phyloP scores from a whole-genome alignment of 2,888 invertebrate species.

The Acanthoscelides obtectus region DNA sequence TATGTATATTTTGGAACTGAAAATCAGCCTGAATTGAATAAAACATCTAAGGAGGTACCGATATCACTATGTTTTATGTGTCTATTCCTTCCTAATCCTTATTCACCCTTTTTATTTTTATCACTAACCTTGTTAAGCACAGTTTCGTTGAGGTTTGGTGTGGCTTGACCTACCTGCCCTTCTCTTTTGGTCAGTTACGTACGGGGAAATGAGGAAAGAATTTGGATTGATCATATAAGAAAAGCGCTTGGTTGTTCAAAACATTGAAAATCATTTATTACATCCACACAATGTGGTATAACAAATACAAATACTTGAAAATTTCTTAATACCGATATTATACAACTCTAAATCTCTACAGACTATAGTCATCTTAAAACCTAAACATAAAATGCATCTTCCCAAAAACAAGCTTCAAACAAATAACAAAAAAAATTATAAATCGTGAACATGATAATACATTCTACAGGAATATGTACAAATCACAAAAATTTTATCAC shows the following conservation, averaged over 20 bases:
- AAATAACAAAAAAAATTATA: slow-evolving; percentile 23
- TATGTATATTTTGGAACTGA: neutral
- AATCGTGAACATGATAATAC: slow-evolving; percentile 16
- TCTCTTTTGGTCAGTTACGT: too few relatives aligned
- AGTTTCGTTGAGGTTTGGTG: too few relatives aligned
- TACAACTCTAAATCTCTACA: slow-evolving; percentile 40
- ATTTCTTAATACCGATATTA: slow-evolving; percentile 43
- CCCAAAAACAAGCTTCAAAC: slow-evolving; percentile 26
- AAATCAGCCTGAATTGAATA: neutral
- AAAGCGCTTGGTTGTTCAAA: slow-evolving; percentile 32
- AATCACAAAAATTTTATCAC: slow-evolving; percentile 48
- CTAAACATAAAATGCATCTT: slow-evolving; percentile 29
- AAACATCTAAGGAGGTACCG: neutral
- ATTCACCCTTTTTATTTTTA: too few relatives aligned
- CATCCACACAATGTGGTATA: slow-evolving; percentile 43
- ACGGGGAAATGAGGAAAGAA: too few relatives aligned
- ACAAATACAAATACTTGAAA: slow-evolving; percentile 47
- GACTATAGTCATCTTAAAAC: slow-evolving; percentile 30
- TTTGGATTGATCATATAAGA: too few relatives aligned
- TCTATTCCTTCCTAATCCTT: too few relatives aligned
- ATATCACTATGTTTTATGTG: too few relatives aligned
- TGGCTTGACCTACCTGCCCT: too few relatives aligned
- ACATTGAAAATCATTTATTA: slow-evolving; percentile 47
- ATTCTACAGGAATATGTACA: slow-evolving; percentile 25
- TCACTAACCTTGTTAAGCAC: too few relatives aligned